Conservation (phyloP, 2,888 invertebrate genomes). For the Salticus scenicus region DNA sequence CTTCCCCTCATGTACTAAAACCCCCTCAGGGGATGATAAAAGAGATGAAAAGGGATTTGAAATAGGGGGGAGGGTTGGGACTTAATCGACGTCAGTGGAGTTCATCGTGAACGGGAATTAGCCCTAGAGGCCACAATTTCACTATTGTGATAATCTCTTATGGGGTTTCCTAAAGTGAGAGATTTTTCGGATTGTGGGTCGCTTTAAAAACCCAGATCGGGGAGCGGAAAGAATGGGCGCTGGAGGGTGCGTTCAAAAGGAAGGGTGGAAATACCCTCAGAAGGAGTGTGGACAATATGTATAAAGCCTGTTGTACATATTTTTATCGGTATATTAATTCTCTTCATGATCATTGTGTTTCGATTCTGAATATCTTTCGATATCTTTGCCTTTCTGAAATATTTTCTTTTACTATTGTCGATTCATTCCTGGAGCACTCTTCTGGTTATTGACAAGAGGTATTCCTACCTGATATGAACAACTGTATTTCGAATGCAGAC, state of each 20-base stretch:
- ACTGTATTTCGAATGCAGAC: not conserved
- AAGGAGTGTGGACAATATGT: constrained; percentile 1
- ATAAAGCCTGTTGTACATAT: constrained; percentile 5
- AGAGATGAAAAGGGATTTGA: constrained; percentile 1
- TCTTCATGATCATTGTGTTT: not conserved
- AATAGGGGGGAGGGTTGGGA: constrained; percentile 24
- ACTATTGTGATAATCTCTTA: constrained; percentile 57
- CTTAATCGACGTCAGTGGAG: constrained; percentile 66
- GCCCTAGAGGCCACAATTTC: constrained; percentile 48
- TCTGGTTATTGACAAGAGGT: not conserved
- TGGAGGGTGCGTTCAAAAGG: not conserved
- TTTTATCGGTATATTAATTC: not conserved
- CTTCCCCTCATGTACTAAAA: not conserved
- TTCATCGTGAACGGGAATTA: constrained; percentile 65
- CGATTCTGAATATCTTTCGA: not conserved
- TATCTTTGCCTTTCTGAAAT: not conserved
- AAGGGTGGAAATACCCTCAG: not conserved
- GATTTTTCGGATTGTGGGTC: constrained; percentile 56
- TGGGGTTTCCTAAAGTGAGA: constrained; percentile 56
- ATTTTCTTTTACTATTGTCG: not conserved
- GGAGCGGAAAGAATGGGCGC: constrained; percentile 13
- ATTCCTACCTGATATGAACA: not conserved
- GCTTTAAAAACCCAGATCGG: constrained; percentile 36
- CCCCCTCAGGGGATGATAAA: constrained; percentile 10
- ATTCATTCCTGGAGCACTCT: not conserved